A percentile compares a stretch with the other conserved stretches of the same genome.
These are phyloP conservation scores for Troglohyphantes excavatus DNA, from an alignment of 2,888 invertebrate species.

Conservation along the genomic window DNA sequence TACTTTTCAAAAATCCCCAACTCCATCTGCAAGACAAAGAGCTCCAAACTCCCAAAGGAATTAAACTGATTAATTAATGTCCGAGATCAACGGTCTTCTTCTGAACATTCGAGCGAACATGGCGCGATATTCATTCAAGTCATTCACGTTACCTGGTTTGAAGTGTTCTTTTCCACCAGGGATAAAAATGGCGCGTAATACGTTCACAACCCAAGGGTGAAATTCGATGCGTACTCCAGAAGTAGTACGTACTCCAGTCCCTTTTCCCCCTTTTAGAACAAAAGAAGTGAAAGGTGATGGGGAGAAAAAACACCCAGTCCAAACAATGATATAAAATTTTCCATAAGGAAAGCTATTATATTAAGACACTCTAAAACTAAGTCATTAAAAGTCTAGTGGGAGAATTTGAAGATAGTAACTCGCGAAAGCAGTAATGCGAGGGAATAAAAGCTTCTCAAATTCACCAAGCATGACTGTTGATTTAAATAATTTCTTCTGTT, in stretches of 20 bases:
- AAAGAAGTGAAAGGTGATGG: background rate
- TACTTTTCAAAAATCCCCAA: background rate
- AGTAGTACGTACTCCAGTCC: too few relatives aligned
- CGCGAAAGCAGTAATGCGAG: slow-evolving; percentile 57
- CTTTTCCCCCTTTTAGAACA: too few relatives aligned
- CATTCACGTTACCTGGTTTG: background rate
- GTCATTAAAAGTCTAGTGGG: slow-evolving; percentile 67
- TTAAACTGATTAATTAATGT: slow-evolving; percentile 35
- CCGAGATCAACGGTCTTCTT: slow-evolving; percentile 13
- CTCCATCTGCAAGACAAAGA: slow-evolving; percentile 21
- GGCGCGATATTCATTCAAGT: slow-evolving; percentile 21
- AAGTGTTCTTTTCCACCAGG: background rate
- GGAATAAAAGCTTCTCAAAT: slow-evolving; percentile 59
- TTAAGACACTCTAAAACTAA: slow-evolving; percentile 44
- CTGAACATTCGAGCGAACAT: slow-evolving; percentile 3
- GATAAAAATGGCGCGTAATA: slow-evolving; percentile 54
- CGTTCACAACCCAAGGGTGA: slow-evolving; percentile 25
- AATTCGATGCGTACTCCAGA: background rate
- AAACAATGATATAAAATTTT: slow-evolving; percentile 59
- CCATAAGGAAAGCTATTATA: slow-evolving; percentile 32
- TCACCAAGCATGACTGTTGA: slow-evolving; percentile 60
- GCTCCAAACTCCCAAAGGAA: background rate
- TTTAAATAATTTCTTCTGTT: slow-evolving; percentile 62
- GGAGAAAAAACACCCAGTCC: slow-evolving; percentile 10
- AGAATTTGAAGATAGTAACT: slow-evolving; percentile 36